Conservation (phyloP, 2,888 invertebrate genomes). For the Caenorhabditis zanzibari region DNA sequence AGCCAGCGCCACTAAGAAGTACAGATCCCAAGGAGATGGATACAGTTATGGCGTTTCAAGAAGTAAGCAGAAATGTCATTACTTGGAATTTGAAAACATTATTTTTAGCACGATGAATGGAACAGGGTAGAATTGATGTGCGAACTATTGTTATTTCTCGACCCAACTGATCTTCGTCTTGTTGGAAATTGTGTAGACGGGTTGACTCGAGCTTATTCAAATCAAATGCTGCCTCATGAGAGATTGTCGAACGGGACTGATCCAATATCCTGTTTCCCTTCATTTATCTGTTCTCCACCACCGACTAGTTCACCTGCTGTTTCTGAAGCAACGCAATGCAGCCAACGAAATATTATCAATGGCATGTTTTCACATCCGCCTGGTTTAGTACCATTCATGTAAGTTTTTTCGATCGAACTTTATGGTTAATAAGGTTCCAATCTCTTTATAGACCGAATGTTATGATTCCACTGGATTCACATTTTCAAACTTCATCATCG, state of each 20-base stretch:
- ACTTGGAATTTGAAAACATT: background rate
- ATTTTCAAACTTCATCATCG: background rate
- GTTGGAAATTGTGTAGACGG: slow-evolving; percentile 68
- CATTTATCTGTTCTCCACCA: slow-evolving; percentile 11
- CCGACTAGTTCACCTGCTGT: background rate
- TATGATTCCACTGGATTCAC: background rate
- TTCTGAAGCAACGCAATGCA: background rate
- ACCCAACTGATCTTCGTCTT: slow-evolving; percentile 67
- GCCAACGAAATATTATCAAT: background rate
- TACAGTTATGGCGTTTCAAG: slow-evolving; percentile 53
- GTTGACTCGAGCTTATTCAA: slow-evolving; percentile 25
- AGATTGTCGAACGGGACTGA: slow-evolving; percentile 47
- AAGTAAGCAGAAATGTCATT: slow-evolving; percentile 1
- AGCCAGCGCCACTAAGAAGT: background rate
- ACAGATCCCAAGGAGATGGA: slow-evolving; percentile 32
- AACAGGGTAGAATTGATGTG: slow-evolving; percentile 70
- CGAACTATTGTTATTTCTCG: slow-evolving; percentile 64
- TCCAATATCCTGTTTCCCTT: slow-evolving; percentile 38
- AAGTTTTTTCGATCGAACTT: background rate
- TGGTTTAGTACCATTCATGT: slow-evolving; percentile 24
- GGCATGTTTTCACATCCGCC: slow-evolving; percentile 17
- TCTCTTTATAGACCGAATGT: slow-evolving; percentile 12
- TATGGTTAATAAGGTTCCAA: too few relatives aligned
- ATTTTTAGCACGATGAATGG: slow-evolving; percentile 66
- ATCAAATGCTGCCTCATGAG: slow-evolving; percentile 61